These are phyloP conservation scores for Thalassoma bifasciatum DNA, from an alignment of 2,113 vertebrate species.

Conservation along the genomic window DNA sequence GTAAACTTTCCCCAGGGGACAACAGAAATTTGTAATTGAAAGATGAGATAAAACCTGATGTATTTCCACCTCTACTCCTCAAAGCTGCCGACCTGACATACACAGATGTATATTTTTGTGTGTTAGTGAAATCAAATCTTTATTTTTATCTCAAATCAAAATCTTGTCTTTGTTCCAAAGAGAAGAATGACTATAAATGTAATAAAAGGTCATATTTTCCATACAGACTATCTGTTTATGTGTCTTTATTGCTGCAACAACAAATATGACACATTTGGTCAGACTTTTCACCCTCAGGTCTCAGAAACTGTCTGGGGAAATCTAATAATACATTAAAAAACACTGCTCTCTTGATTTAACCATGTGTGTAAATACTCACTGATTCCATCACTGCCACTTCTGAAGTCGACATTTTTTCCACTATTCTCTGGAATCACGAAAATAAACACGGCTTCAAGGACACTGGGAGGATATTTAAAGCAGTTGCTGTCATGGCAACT, in stretches of 20 bases:
- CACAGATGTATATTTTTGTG: slow-evolving; percentile 34
- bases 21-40: neutral
- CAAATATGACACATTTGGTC: too few relatives aligned
- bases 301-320: too few relatives aligned
- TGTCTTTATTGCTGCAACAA: slow-evolving; percentile 11
- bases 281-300: neutral
- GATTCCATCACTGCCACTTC: neutral
- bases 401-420: neutral
- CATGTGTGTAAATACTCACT: neutral
- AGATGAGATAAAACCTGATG: neutral
- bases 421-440: neutral
- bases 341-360: too few relatives aligned
- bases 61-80: slow-evolving; percentile 7
- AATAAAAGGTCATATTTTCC: slow-evolving; percentile 63
- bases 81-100: slow-evolving; percentile 29
- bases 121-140: neutral
- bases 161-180: slow-evolving; percentile 17
- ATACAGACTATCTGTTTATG: slow-evolving; percentile 2
- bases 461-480: neutral
- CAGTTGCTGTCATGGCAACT: slow-evolving; percentile 28
- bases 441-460: slow-evolving; percentile 19
- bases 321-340: too few relatives aligned
- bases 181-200: slow-evolving; percentile 6
- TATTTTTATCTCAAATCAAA: slow-evolving; percentile 35
- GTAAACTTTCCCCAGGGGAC: neutral